Base-by-base conservation (phyloP, 2,797 vertebrate genomes). In the Eidolon dupreanum region DNA sequence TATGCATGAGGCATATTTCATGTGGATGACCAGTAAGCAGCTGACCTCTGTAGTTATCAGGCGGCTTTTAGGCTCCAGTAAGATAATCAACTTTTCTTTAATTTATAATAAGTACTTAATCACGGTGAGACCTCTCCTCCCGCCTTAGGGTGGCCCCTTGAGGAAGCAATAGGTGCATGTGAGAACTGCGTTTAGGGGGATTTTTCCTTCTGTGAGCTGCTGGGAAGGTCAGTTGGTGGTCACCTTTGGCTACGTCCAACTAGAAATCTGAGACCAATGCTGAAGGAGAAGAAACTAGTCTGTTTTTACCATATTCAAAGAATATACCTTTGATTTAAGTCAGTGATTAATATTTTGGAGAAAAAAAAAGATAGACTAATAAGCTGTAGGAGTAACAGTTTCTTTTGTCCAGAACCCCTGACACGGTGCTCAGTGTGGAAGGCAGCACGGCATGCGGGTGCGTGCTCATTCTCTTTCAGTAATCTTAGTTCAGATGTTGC, bases 271-370 rank as follows among this genome's bases (percentile, higher is more conserved):
- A 77, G 28, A 19, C 31, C 4, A 9, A 15, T 20, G 36, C 26
- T 17, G 7, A 77, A 71, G 43, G 31, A 81, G 57, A 74, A 16
- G 26, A 87, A 65, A 55, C 13, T 10, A 79, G 10, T 73, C 43
- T 41, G 0, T 61, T 26, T 90, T 51, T 74, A 55, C 51, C 43
- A 65, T 51, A 55, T 75, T 73, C 65, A 55, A 61, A 86, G 46
- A 92, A 6, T 28, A n/a, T 28, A n/a, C 13, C 17, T 92, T 96
- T 93, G 66, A 5, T 88, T 87, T 90, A n/a, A 65, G n/a, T 12
- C 55, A 87, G n/a, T 16, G 28, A n/a, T 36, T 22, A 55, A 74
- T 73, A 88, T 82, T 91, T 70, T 19, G 8, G 20, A 20, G 19
- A 8, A 12, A 24, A 46, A 71, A 59, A 71, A 59, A 55, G 33